Conservation (phyloP, 2,888 invertebrate species). For the Taenaris catops region DNA sequence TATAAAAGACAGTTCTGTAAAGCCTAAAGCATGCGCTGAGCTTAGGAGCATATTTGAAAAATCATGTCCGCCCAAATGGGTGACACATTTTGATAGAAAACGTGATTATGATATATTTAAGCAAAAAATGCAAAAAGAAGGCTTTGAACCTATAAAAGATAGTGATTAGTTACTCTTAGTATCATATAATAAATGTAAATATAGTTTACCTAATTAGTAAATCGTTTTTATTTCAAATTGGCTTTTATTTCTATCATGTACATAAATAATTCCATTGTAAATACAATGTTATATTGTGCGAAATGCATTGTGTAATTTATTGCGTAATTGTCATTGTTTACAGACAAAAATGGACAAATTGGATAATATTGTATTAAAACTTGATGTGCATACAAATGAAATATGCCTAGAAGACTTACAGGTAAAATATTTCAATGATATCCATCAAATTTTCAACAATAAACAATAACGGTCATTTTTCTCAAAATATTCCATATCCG, state of each 20-base stretch:
- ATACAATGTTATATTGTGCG: too few relatives aligned
- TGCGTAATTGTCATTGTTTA: conserved; percentile 6
- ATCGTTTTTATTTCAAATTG: conserved; percentile 30
- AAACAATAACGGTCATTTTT: too few relatives aligned
- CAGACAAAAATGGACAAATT: conserved; percentile 21
- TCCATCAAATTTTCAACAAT: too few relatives aligned
- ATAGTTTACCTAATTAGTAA: conserved; percentile 67
- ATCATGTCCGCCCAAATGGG: conserved; percentile 92
- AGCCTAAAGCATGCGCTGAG: conserved; percentile 81
- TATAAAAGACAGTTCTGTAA: conserved; percentile 78
- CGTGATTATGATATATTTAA: conserved; percentile 93
- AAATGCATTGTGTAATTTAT: too few relatives aligned
- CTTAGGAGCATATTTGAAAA: conserved; percentile 87
- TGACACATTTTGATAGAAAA: conserved; percentile 96
- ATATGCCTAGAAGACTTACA: conserved; percentile 31
- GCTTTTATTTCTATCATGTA: conserved; percentile 49
- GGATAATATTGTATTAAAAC: conserved; percentile 22
- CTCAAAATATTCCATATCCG: too few relatives aligned
- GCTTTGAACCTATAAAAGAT: conserved; percentile 88
- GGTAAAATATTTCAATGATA: too few relatives aligned
- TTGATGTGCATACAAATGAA: conserved; percentile 33
- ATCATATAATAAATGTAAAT: conserved; percentile 48
- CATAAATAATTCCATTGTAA: too few relatives aligned
- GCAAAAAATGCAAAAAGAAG: conserved; percentile 90
- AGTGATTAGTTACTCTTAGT: conserved; percentile 40